Base-by-base conservation (phyloP, 1,140 invertebrate genomes). In the Ganaspis sp. region DNA sequence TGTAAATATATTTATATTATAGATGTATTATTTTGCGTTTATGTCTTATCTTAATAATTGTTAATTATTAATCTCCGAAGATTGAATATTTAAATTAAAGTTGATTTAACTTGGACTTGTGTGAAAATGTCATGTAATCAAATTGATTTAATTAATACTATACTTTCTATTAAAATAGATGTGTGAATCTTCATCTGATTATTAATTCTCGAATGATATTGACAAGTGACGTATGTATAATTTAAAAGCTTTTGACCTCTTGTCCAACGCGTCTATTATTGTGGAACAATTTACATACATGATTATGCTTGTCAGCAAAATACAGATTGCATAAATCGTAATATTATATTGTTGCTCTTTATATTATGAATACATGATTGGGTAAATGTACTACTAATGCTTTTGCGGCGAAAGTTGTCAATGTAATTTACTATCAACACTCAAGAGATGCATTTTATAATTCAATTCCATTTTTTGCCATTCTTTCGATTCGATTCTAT, bases 171-270 rank as follows among this genome's bases (percentile, higher is more conserved):
- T 64, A 64, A 64, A 23, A 29, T 64, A 9, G 9, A 26, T n/a
- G 29, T 15, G 1, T 49, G 0, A 15, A 29, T 29, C 21, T 4
- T 4, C 21, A 64, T 64, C 23, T 64, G 23, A 29, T 64, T 64
- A 15, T 26, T 64, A 23, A 64, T 15, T 19, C 12, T 26, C 23
- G 0, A 9, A 0, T 64, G 9, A 64, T 26, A 49, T 49, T 49
- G n/a, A 49, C 45, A 49, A 49, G n/a, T 49, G 45, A 49, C 45
- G 45, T 49, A 49, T 17, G 45, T n/a, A 49, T 49, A 49, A 49
- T 49, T 49, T 49, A 49, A 49, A 49, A 49, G 45, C 45, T n/a
- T 49, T 49, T 49, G 45, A 49, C 45, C 45, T 49, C 45, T 49
- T 49, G 45, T 49, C n/a, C 17, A 49, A 49, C 45, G 45, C 45